Evolutionary conservation across 2,888 invertebrate species (phyloP).

Genomic region (Scaptomyza caliginosa): DNA sequence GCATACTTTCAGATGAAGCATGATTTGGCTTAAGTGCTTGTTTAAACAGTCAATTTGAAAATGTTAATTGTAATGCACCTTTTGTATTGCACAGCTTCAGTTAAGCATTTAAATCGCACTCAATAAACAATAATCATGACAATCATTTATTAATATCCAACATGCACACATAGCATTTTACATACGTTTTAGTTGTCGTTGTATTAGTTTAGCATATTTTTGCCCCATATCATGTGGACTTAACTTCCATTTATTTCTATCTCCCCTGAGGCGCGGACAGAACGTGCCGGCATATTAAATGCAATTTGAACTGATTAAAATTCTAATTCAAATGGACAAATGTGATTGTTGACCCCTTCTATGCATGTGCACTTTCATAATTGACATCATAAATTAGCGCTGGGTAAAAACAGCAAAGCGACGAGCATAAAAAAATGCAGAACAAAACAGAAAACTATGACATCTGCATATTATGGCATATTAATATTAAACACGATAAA

Average conservation of each 20-base stretch:
- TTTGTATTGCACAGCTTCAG: neutral
- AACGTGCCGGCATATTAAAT: slow-evolving; percentile 31
- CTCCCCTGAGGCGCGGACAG: slow-evolving; percentile 14
- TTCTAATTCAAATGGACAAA: slow-evolving; percentile 47
- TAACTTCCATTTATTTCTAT: slow-evolving; percentile 34
- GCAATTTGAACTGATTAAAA: slow-evolving; percentile 65
- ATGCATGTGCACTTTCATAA: slow-evolving; percentile 7
- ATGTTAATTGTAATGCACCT: neutral
- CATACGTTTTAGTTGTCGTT: neutral
- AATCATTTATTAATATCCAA: slow-evolving; percentile 47
- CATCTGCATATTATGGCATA: slow-evolving; percentile 26
- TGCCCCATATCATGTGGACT: slow-evolving; percentile 21
- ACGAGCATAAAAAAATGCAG: no score
- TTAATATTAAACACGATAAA: slow-evolving; percentile 19
- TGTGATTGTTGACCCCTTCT: slow-evolving; percentile 34
- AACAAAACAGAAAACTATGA: slow-evolving; percentile 14
- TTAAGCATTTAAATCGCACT: neutral
- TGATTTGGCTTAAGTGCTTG: slow-evolving; percentile 16
- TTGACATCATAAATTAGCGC: slow-evolving; percentile 44
- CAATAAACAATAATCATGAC: slow-evolving; percentile 28
- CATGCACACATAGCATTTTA: neutral
- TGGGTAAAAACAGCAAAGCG: neutral
- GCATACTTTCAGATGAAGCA: slow-evolving; percentile 11
- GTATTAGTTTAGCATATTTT: slow-evolving; percentile 29
- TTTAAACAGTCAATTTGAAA: slow-evolving; percentile 1